Percentiles rank a stretch among this genome's conserved stretches.
Evolutionary conservation across 2,113 vertebrate species (phyloP).

Genomic region (Ploceus nigricollis): DNA sequence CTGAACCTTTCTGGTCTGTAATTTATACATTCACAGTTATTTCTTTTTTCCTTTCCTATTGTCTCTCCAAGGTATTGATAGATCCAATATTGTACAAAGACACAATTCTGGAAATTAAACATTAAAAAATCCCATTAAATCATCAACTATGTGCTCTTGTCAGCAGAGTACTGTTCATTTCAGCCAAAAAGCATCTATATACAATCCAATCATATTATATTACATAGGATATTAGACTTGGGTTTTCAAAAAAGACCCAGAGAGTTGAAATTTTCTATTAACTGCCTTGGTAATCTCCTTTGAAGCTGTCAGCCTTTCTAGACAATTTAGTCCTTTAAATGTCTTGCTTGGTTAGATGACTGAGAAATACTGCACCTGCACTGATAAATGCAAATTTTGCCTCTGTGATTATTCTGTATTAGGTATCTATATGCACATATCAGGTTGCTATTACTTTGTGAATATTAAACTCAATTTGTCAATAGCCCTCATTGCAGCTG

Average conservation of each 20-base stretch:
- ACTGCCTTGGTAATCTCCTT: neutral
- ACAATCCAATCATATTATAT: neutral
- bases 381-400: conserved; percentile 7
- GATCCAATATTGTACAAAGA: neutral
- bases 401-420: neutral
- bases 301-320: conserved; percentile 17
- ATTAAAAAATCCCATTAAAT: neutral
- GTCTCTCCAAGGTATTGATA: neutral
- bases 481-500: neutral
- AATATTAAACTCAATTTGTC: conserved; percentile 26
- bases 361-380: conserved; percentile 9
- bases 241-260: neutral
- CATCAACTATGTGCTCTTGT: neutral
- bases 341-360: neutral
- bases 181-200: neutral
- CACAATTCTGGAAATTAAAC: neutral
- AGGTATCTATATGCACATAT: neutral
- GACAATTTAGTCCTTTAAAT: conserved; percentile 8
- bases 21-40: neutral
- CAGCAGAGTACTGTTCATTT: neutral
- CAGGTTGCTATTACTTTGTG: neutral
- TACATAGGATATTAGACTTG: neutral
- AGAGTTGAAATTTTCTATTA: conserved; percentile 20
- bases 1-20: neutral
- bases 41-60: neutral